These are phyloP conservation scores for Acleris emargana DNA, from an alignment of 2,888 invertebrate species.

Conservation along the genomic window DNA sequence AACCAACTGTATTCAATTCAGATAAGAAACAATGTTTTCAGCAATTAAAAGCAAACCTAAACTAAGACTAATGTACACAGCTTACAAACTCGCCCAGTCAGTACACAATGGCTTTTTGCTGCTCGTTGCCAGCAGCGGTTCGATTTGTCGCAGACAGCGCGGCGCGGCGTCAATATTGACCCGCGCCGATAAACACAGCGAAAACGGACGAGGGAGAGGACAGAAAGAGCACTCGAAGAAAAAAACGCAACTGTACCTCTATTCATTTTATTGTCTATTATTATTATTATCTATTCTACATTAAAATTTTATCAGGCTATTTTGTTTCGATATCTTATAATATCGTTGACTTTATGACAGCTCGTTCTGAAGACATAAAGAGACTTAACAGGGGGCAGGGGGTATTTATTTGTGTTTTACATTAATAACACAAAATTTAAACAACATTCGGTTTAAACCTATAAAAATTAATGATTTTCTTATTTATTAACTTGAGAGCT, in stretches of 20 bases:
- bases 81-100: slow-evolving; percentile 18
- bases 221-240: slow-evolving; percentile 1
- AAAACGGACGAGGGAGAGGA: slow-evolving; percentile 6
- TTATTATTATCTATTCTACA: too few species aligned
- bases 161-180: slow-evolving; percentile 27
- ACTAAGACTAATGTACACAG: slow-evolving; percentile 16
- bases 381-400: too few species aligned
- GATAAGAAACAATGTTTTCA: neutral
- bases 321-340: too few species aligned
- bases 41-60: slow-evolving; percentile 21
- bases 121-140: slow-evolving; percentile 16
- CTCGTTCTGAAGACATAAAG: too few species aligned
- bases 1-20: neutral
- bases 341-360: too few species aligned
- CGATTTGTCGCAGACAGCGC: slow-evolving; percentile 15
- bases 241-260: neutral
- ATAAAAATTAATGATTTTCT: too few species aligned
- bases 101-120: slow-evolving; percentile 30
- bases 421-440: too few species aligned
- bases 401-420: too few species aligned
- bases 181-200: slow-evolving; percentile 15
- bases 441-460: too few species aligned
- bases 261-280: too few species aligned
- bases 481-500: too few species aligned
- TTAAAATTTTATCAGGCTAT: too few species aligned